Base-by-base conservation (phyloP, 2,797 vertebrate species). In the Protosalanx chinensis region DNA sequence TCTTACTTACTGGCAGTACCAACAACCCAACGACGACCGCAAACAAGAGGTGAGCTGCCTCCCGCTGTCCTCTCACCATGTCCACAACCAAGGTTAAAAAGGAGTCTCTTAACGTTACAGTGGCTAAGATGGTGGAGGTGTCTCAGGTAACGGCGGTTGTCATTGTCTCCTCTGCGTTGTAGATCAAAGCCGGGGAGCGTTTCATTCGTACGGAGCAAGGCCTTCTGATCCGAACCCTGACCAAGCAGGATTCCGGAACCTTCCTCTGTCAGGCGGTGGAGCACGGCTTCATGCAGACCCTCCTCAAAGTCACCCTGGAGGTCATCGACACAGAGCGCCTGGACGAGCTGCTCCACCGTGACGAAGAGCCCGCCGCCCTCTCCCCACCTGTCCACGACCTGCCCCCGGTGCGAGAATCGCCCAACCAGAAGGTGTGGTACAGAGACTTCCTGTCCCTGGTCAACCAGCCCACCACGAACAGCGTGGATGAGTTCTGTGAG, bases 401-500 rank as follows among this genome's bases (percentile, higher is more conserved):
- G 12, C 80, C 91, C 1, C 84, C 91, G 2, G 89, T 90, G 58
- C 92, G 91, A 72, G 94, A 95, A 88, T 91, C 91, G 0, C 92
- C 94, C 3, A 96, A 88, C 83, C 95, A 96, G 33, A 98, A 94
- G 84, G 90, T 98, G 73, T 99, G 98, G 98, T 99, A 99, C 88
- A 93, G 96, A 79, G 97, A 99, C 93, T 99, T 99, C 88, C 94
- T 99, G 91, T 96, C 98, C 77, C 86, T 99, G 79, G 96, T 99
- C 75, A 97, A 96, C 84, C 98, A 98, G 72, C 97, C 98, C 1
- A 98, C 95, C 82, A 91, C 96, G 68, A 98, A 96, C 87, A 96
- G 95, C 0, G 95, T 98, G 91, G 97, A 99, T 76, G 97, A 99
- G 85, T 97, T 99, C 84, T 99, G 98, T 57, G 98, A 99, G 90